These are phyloP conservation scores for Psophia crepitans DNA, from an alignment of 2,113 vertebrate species.

Conservation along the genomic window DNA sequence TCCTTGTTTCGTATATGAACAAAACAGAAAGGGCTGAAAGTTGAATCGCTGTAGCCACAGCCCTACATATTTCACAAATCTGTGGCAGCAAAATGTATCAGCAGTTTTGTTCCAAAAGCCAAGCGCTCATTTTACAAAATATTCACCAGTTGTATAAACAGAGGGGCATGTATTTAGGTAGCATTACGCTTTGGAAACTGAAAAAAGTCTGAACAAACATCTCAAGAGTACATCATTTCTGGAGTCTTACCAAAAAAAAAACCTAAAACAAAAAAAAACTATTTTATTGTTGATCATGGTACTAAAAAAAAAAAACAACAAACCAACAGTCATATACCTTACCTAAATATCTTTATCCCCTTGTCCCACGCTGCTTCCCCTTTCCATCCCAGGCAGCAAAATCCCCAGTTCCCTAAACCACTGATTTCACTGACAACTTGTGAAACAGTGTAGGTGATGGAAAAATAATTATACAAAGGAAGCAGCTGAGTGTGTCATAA, in stretches of 20 bases:
- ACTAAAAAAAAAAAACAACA: neutral
- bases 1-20: neutral
- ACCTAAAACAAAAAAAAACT: neutral
- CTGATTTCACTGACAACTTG: neutral
- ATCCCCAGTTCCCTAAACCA: neutral
- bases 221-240: neutral
- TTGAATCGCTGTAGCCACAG: neutral
- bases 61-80: neutral
- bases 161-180: neutral
- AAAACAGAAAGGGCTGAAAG: neutral
- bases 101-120: neutral
- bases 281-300: neutral
- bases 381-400: neutral
- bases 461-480: neutral
- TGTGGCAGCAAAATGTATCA: neutral
- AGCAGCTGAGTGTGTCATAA: neutral
- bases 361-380: neutral
- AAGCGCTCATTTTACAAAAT: slow-evolving; percentile 7
- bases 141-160: slow-evolving; percentile 7
- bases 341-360: neutral
- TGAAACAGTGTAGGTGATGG: neutral
- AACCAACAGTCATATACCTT: neutral
- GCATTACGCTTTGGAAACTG: neutral
- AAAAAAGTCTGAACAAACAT: neutral
- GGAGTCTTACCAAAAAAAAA: neutral